phyloP scores from a whole-genome alignment of 2,797 vertebrate species.

The Propithecus perrieri region DNA sequence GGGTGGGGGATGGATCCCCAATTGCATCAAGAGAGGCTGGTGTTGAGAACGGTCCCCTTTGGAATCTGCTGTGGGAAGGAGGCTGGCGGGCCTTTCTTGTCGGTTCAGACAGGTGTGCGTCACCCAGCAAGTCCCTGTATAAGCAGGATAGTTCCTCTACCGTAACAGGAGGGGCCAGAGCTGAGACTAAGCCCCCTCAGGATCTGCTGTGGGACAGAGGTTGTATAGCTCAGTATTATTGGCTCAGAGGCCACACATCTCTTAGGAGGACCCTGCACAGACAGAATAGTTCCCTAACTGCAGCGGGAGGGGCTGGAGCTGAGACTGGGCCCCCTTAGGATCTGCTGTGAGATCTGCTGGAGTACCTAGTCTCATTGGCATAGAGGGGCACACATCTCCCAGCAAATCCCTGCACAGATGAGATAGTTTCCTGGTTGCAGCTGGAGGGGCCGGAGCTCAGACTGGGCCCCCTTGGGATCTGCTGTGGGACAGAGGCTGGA shows the following conservation, averaged over 20 bases:
- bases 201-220: not conserved
- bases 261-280: not conserved
- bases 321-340: not conserved
- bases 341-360: not conserved
- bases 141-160: not conserved
- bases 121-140: not conserved
- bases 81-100: not conserved
- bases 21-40: not conserved
- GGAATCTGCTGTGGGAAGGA: not conserved
- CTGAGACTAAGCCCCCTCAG: not conserved
- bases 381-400: not conserved
- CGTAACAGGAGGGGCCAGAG: not conserved
- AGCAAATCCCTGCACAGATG: not conserved
- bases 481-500: not conserved
- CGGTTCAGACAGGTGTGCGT: not conserved
- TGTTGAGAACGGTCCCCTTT: not conserved
- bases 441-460: not conserved
- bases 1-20: not conserved
- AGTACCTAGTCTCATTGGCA: not conserved
- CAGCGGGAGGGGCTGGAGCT: not conserved
- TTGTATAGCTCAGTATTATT: not conserved
- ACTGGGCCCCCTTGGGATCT: not conserved
- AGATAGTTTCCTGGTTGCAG: not conserved
- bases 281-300: not conserved
- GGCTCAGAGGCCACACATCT: not conserved